Base-by-base conservation (phyloP, 1,140 invertebrate species). In the Ptiloglossa arizonensis region DNA sequence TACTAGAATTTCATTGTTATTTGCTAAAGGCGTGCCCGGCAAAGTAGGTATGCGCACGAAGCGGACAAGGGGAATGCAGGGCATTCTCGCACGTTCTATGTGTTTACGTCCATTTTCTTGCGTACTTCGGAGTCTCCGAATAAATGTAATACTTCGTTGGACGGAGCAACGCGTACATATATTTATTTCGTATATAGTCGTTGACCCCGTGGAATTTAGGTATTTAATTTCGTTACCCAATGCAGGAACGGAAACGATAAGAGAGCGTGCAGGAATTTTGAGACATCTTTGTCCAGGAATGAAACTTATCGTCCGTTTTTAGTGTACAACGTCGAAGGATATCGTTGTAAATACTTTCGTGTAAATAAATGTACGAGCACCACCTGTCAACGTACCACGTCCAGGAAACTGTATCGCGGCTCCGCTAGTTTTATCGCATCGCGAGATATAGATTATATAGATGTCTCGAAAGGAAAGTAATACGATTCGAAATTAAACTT, bases 371-470 rank as follows among this genome's bases (percentile, higher is more conserved):
- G 9, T 41, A 41, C 13, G 41, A 13, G 13, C 41, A 41, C 11
- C 41, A 6, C 11, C 8, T 41, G 11, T 22, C n/a, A 27, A 56
- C 24, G 27, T 27, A 70, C 24, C 24, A 41, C 29, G 52, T 64
- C 59, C 46, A 29, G 4, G 70, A 29, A 52, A 64, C 62, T 38
- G 35, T 52, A 60, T 73, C 59, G 60, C 54, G 29, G 48, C 13
- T 64, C 66, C 32, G 35, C 15, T 74, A 74, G 71, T 66, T 66
- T 66, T 73, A 74, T 66, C 32, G 62, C 48, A 35, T 29, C 6
- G 46, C 15, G n/a, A 41, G 32, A 24, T 73, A 73, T 66, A 73
- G 60, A 73, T 54, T 22, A 41, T 54, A 66, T 41, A 29, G 60
- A 35, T 41, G 60, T 24, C 15, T 1, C 29, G 46, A 11, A 41